Evolutionary conservation across 2,888 invertebrate species (phyloP).

Genomic region (Ecdyonurus torrentis): DNA sequence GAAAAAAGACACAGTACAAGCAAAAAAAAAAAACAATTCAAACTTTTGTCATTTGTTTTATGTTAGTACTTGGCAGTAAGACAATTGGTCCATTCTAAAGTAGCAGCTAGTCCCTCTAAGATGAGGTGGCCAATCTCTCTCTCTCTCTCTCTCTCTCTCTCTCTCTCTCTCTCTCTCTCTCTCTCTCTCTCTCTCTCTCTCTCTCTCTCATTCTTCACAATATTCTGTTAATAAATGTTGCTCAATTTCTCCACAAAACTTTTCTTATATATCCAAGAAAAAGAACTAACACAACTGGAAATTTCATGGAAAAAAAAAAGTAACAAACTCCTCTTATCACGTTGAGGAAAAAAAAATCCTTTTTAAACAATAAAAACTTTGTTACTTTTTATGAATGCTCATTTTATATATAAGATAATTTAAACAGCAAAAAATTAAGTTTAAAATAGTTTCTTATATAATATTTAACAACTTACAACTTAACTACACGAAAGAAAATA

Average conservation of each 20-base stretch:
- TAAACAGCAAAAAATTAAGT: too few relatives aligned
- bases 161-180: too few relatives aligned
- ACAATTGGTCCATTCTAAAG: background rate
- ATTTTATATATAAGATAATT: background rate
- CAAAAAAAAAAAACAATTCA: background rate
- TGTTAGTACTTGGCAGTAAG: background rate
- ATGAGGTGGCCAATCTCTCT: background rate
- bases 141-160: too few relatives aligned
- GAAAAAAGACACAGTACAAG: too few relatives aligned
- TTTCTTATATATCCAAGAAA: background rate
- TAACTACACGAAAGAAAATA: too few relatives aligned
- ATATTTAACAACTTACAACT: too few relatives aligned
- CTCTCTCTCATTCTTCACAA: too few relatives aligned
- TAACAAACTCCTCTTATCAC: background rate
- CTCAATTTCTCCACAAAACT: background rate
- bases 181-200: too few relatives aligned
- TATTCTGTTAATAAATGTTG: background rate
- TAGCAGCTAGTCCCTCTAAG: background rate
- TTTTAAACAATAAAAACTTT: background rate
- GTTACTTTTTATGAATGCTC: background rate
- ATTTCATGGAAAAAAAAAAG: background rate
- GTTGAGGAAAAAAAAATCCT: background rate
- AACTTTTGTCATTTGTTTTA: background rate
- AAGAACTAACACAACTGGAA: background rate
- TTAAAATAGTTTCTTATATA: too few relatives aligned